These are phyloP conservation scores for Gonocerus acuteangulatus DNA, from an alignment of 2,888 invertebrate genomes.

Conservation along the genomic window DNA sequence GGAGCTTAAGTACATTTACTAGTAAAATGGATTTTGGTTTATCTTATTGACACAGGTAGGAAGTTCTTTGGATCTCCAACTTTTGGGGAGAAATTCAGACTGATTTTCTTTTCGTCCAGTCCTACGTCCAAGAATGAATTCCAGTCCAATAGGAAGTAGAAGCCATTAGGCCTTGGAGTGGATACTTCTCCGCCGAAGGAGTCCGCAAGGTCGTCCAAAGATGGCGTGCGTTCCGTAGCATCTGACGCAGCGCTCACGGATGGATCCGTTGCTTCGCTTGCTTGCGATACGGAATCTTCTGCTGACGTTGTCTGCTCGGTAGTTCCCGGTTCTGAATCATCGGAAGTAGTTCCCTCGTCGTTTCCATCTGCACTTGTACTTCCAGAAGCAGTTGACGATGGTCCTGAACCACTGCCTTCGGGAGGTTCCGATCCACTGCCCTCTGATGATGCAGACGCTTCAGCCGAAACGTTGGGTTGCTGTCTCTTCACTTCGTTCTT, in stretches of 20 bases:
- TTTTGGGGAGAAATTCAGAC: conserved; percentile 71
- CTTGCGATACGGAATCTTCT: background rate
- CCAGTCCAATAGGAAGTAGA: conserved; percentile 80
- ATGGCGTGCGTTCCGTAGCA: conserved; percentile 43
- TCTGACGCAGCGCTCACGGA: conserved; percentile 10
- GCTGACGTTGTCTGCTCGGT: background rate
- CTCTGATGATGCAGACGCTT: conserved; percentile 24
- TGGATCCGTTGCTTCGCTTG: conserved; percentile 21
- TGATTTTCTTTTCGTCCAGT: conserved; percentile 54
- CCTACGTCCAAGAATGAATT: conserved; percentile 79
- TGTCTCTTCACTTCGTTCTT: conserved; percentile 51
- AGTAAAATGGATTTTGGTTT: no score
- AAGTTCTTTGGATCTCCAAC: conserved; percentile 73
- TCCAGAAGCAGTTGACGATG: conserved; percentile 28
- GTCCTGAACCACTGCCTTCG: conserved; percentile 9
- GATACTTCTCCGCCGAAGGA: conserved; percentile 58
- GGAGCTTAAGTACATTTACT: no score
- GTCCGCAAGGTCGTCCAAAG: conserved; percentile 61
- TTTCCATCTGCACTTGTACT: conserved; percentile 17
- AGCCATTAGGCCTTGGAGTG: conserved; percentile 63
- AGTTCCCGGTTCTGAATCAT: background rate
- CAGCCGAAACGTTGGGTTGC: conserved; percentile 18
- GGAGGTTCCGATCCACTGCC: conserved; percentile 3
- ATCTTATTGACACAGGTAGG: conserved; percentile 58
- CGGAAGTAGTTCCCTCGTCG: background rate